Conservation (phyloP, 2,888 invertebrate genomes). For the Drosophila maculinotata region DNA sequence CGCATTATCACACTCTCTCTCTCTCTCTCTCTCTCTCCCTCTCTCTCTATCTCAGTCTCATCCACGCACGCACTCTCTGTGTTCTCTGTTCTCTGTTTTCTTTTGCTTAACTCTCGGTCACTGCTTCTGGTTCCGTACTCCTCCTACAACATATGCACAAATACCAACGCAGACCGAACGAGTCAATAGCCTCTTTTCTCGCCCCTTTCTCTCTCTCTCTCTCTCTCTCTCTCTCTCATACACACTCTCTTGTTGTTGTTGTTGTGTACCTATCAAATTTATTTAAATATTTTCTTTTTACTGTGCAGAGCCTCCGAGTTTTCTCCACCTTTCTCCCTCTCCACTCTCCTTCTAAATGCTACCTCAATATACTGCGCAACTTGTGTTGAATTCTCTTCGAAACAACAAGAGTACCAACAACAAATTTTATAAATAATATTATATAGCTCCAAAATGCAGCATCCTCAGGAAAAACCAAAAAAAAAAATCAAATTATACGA, state of each 20-base stretch:
- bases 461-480: slow-evolving; percentile 25
- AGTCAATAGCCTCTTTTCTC: slow-evolving; percentile 73
- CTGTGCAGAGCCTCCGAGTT: neutral
- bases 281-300: slow-evolving; percentile 69
- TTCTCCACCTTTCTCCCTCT: neutral
- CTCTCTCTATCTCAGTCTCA: slow-evolving; percentile 1
- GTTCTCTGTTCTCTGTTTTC: slow-evolving; percentile 53
- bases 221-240: neutral
- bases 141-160: slow-evolving; percentile 49
- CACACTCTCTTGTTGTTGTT: slow-evolving; percentile 11
- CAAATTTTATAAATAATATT: slow-evolving; percentile 22
- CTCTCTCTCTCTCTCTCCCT: slow-evolving; percentile 2
- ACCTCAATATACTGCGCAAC: slow-evolving; percentile 22
- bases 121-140: slow-evolving; percentile 62
- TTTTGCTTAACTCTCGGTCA: slow-evolving; percentile 72
- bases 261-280: slow-evolving; percentile 68
- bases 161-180: slow-evolving; percentile 28
- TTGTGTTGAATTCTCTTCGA: neutral
- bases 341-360: neutral
- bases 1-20: slow-evolving; percentile 60
- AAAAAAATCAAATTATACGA: slow-evolving; percentile 27
- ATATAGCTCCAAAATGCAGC: slow-evolving; percentile 24
- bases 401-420: slow-evolving; percentile 3
- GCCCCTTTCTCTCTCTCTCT: neutral
- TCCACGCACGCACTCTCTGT: slow-evolving; percentile 22